phyloP scores from a whole-genome alignment of 2,888 invertebrate genomes.

The Cephalotes varians region DNA sequence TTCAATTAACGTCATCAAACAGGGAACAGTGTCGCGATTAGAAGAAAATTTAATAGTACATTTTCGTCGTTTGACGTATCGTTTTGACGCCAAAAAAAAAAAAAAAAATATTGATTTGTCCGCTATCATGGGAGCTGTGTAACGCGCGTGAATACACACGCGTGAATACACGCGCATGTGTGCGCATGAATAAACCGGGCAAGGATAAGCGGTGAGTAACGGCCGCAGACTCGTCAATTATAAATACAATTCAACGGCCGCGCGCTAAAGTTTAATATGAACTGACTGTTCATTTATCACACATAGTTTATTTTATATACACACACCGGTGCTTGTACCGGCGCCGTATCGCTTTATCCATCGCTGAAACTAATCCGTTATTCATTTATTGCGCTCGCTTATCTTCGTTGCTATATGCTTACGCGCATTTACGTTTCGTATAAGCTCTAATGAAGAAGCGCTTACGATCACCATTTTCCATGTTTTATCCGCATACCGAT shows the following conservation, averaged over 20 bases:
- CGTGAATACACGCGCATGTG: not conserved
- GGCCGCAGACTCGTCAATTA: conserved; percentile 70
- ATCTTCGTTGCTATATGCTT: conserved; percentile 51
- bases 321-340: conserved; percentile 41
- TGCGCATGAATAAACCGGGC: conserved; percentile 24
- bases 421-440: conserved; percentile 24
- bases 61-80: not conserved
- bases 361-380: conserved; percentile 68
- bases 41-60: not conserved
- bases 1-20: conserved; percentile 62
- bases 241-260: conserved; percentile 68
- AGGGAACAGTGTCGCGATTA: not conserved
- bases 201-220: conserved; percentile 68
- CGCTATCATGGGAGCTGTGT: conserved; percentile 7
- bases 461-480: conserved; percentile 2
- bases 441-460: conserved; percentile 31
- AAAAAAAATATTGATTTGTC: conserved; percentile 2
- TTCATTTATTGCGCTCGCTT: conserved; percentile 63
- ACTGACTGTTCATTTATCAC: conserved; percentile 67
- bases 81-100: not conserved
- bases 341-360: conserved; percentile 58
- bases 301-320: conserved; percentile 69
- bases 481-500: not conserved
- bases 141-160: not conserved
- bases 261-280: conserved; percentile 62